Base-by-base conservation (phyloP, 2,113 vertebrate genomes). In the Hippocampus zosterae region DNA sequence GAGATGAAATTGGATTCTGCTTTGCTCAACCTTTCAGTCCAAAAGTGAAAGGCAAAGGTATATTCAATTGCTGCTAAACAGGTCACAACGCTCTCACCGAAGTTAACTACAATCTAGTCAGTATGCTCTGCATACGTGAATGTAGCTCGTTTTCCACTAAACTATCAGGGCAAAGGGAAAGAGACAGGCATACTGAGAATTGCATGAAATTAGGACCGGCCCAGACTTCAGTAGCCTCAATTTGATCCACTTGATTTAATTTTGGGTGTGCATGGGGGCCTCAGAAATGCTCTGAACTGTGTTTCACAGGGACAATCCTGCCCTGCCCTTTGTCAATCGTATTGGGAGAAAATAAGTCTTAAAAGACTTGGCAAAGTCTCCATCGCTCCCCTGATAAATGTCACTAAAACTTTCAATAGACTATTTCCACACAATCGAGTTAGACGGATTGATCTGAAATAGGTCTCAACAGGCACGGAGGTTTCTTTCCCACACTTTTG, bases 181-280 rank as follows among this genome's bases (percentile, higher is more conserved):
- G 11, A 25, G 41, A 27, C 46, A 21, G 65, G 44, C 44, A 33
- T 15, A 67, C 65, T 37, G 61, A 63, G 37, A 41, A 10, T 40
- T 63, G 19, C 21, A 63, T 37, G 33, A n/a, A 63, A 67, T 29
- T 25, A 50, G 74, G 70, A 61, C 72, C 40, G 56, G 68, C 55
- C 18, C 8, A 46, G 71, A 85, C 75, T 80, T 73, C 68, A 78
- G 78, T 73, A 60, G 74, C 65, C 79, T 78, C 82, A 77, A 65
- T 84, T 83, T 73, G 76, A 83, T 73, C 74, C 29, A 52, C 65
- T 73, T 74, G 75, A 85, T 83, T 82, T 81, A 71, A 85, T 88
- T 80, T 81, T 66, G 71, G 73, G 64, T 68, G 57, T 59, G 61
- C 61, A 63, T 63, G 53, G 57, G 74, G 42, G 25, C n/a, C 60